phyloP scores from a whole-genome alignment of 2,797 vertebrate genomes.

The Helarctos malayanus region DNA sequence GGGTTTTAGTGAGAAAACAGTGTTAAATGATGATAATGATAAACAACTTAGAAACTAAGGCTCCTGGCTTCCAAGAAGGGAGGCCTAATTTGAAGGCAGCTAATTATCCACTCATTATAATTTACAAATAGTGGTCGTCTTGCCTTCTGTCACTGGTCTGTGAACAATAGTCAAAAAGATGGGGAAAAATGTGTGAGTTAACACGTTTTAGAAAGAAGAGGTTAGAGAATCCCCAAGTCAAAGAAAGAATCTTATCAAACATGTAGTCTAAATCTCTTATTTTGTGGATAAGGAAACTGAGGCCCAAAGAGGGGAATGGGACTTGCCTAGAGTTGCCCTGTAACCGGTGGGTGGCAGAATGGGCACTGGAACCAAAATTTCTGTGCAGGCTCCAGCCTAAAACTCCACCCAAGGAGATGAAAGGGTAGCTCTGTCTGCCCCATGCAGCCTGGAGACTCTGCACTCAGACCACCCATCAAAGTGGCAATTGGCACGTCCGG shows the following conservation, averaged over 20 bases:
- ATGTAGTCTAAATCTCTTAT: not conserved
- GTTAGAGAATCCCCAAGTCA: not conserved
- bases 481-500: not conserved
- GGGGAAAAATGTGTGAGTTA: not conserved
- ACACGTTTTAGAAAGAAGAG: not conserved
- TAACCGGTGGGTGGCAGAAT: not conserved
- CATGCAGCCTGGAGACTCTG: not conserved
- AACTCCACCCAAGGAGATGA: constrained; percentile 33
- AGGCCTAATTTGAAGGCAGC: constrained; percentile 64
- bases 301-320: not conserved
- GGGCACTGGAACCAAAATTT: not conserved
- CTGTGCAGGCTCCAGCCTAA: not conserved
- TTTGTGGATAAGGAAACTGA: constrained; percentile 12
- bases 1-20: constrained; percentile 63
- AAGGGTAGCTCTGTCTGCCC: constrained; percentile 1
- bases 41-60: constrained; percentile 55
- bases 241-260: constrained; percentile 22
- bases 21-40: constrained; percentile 9
- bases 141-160: constrained; percentile 47
- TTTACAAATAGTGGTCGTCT: constrained; percentile 61
- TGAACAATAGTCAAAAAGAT: not conserved
- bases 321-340: not conserved
- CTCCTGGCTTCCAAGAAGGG: constrained; percentile 50
- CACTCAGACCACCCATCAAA: constrained; percentile 45
- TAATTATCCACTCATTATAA: constrained; percentile 66